Evolutionary conservation across 2,888 invertebrate species (phyloP).

Genomic region (Ormyrus pomaceus): DNA sequence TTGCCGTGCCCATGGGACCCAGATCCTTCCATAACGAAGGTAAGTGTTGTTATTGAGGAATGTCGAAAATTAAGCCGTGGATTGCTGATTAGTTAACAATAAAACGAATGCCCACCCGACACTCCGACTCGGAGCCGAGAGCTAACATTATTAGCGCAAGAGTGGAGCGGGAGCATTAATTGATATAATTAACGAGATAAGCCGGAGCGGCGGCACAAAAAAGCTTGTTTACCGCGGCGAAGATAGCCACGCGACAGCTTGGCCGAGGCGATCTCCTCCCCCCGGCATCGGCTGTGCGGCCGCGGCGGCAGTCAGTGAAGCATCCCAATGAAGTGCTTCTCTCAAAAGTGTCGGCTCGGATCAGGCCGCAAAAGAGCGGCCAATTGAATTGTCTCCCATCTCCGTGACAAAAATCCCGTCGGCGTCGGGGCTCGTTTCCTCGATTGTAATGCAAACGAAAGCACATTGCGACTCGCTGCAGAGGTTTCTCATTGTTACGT

Average conservation of each 20-base stretch:
- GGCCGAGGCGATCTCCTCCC: too few species aligned
- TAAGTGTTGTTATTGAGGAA: slow-evolving; percentile 60
- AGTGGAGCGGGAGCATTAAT: background rate
- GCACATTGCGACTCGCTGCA: slow-evolving; percentile 26
- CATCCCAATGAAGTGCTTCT: slow-evolving; percentile 3
- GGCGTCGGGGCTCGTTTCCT: background rate
- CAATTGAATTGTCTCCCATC: slow-evolving; percentile 30
- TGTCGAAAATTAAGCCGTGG: too few species aligned
- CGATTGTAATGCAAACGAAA: slow-evolving; percentile 47
- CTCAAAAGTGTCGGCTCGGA: background rate
- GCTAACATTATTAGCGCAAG: background rate
- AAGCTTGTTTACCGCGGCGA: too few species aligned
- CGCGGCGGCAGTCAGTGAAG: background rate
- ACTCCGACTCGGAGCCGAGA: background rate
- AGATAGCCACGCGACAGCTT: too few species aligned
- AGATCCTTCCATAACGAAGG: slow-evolving; percentile 72
- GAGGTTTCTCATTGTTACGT: slow-evolving; percentile 55
- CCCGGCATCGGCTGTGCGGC: background rate
- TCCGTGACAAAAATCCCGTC: slow-evolving; percentile 42
- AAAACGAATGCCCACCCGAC: background rate
- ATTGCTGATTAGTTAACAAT: too few species aligned
- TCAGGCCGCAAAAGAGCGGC: background rate
- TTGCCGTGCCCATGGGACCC: slow-evolving; percentile 61
- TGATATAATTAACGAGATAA: background rate
- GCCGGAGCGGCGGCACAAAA: too few species aligned